Evolutionary conservation across 2,113 vertebrate genomes (phyloP).

Genomic region (Clarias batrachus): DNA sequence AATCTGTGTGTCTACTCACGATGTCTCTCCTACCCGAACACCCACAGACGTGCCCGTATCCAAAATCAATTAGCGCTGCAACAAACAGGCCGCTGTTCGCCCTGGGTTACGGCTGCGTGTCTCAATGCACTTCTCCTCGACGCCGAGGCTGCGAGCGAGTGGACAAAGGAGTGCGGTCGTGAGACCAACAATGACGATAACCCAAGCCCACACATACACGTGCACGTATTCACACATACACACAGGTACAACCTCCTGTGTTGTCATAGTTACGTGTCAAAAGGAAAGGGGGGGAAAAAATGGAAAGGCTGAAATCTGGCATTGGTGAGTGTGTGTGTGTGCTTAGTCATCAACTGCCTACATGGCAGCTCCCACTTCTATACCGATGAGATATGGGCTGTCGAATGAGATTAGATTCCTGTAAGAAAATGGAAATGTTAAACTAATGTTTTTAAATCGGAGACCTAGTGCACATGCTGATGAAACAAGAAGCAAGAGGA

Average conservation of each 20-base stretch:
- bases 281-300: background rate
- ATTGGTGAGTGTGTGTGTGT: constrained; percentile 10
- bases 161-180: constrained; percentile 23
- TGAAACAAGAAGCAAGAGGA: background rate
- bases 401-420: background rate
- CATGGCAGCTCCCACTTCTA: constrained; percentile 31
- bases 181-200: constrained; percentile 10
- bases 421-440: background rate
- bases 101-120: constrained; percentile 16
- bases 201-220: background rate
- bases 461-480: constrained; percentile 2
- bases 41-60: background rate
- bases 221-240: background rate
- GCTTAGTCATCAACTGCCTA: constrained; percentile 44
- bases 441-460: background rate
- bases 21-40: constrained; percentile 11
- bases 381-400: background rate
- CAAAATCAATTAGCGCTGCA: constrained; percentile 19
- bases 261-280: constrained; percentile 48
- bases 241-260: constrained; percentile 34
- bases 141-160: background rate
- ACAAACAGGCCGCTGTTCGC: constrained; percentile 11
- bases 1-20: constrained; percentile 1
- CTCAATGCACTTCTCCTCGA: background rate
- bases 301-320: constrained; percentile 22